Evolutionary conservation across 2,113 vertebrate species (phyloP).

Genomic region (Girardinichthys multiradiatus): DNA sequence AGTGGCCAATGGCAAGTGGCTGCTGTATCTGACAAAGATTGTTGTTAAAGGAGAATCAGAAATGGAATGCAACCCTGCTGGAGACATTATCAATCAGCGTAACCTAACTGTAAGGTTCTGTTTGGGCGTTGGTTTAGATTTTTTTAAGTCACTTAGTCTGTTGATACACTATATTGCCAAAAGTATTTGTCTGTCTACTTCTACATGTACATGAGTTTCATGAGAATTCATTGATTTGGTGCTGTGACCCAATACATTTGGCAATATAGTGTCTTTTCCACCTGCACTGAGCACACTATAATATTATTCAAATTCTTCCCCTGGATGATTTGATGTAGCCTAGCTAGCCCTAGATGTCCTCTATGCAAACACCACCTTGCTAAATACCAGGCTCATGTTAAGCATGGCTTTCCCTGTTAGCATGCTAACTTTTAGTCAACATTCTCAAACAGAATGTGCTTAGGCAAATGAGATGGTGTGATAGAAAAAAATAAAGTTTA

Average conservation of each 20-base stretch:
- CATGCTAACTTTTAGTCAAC: background rate
- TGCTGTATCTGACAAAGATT: conserved; percentile 92
- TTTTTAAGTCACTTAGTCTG: background rate
- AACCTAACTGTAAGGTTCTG: conserved; percentile 87
- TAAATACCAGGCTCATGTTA: too few relatives aligned
- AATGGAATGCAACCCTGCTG: conserved; percentile 82
- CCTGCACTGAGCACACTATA: too few relatives aligned
- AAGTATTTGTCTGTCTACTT: too few relatives aligned
- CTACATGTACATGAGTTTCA: too few relatives aligned
- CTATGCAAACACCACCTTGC: background rate
- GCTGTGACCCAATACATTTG: too few relatives aligned
- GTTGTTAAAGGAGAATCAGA: conserved; percentile 72
- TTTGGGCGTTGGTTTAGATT: conserved; percentile 4
- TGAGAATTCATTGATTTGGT: too few relatives aligned
- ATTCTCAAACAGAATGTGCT: background rate
- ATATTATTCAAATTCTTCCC: too few relatives aligned
- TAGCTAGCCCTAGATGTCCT: background rate
- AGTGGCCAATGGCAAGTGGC: conserved; percentile 92
- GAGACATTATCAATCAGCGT: conserved; percentile 84
- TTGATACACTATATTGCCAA: too few relatives aligned
- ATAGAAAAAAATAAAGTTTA: background rate
- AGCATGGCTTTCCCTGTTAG: too few relatives aligned
- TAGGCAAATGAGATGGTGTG: too few relatives aligned
- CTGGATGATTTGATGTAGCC: background rate
- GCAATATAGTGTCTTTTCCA: too few relatives aligned